These are phyloP conservation scores for Leptinotarsa haldemani DNA, from an alignment of 2,888 invertebrate species.

Conservation along the genomic window DNA sequence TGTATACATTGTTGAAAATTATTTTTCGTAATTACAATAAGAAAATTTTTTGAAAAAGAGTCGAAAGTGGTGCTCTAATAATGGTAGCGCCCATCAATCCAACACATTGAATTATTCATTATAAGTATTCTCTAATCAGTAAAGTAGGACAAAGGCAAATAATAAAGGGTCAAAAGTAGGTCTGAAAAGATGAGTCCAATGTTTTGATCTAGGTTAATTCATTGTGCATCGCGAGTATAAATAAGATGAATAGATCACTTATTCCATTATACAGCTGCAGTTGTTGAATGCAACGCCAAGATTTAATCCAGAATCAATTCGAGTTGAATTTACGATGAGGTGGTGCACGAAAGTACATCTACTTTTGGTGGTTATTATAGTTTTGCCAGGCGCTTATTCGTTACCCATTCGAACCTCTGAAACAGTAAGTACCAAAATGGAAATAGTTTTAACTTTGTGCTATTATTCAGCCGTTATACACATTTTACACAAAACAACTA, in stretches of 20 bases:
- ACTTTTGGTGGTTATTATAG: constrained; percentile 14
- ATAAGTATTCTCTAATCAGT: constrained; percentile 9
- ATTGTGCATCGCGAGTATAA: constrained; percentile 46
- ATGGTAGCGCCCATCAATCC: too few relatives aligned
- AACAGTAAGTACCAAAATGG: constrained; percentile 25
- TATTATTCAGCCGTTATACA: too few relatives aligned
- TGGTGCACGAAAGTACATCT: constrained; percentile 21
- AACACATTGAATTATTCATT: too few relatives aligned
- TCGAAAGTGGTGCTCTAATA: too few relatives aligned
- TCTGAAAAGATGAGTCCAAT: constrained; percentile 43
- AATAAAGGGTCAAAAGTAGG: constrained; percentile 45
- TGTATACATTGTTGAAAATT: too few relatives aligned
- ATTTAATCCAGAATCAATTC: not conserved
- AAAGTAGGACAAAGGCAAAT: constrained; percentile 44
- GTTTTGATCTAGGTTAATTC: constrained; percentile 48
- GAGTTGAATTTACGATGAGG: constrained; percentile 31
- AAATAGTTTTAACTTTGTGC: not conserved
- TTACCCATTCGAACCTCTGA: constrained; percentile 33
- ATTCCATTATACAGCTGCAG: constrained; percentile 37
- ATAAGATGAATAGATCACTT: constrained; percentile 33
- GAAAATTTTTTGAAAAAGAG: too few relatives aligned
- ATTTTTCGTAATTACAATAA: too few relatives aligned
- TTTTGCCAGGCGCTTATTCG: constrained; percentile 12
- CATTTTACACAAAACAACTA: too few relatives aligned
- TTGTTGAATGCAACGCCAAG: constrained; percentile 19